Conservation (phyloP, 2,797 vertebrate genomes). For the Gouania willdenowi region DNA sequence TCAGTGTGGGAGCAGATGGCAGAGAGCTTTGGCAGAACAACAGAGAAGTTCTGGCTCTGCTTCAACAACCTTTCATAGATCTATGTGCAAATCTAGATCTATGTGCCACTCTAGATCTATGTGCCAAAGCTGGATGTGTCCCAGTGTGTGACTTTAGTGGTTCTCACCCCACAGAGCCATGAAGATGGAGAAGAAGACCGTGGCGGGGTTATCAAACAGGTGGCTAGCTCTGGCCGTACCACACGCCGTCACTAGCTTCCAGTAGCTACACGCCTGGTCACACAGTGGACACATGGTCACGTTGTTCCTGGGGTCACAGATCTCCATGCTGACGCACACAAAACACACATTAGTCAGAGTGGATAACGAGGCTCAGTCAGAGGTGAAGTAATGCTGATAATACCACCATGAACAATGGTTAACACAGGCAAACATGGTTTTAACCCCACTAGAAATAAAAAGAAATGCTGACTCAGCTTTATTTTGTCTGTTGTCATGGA, state of each 20-base stretch:
- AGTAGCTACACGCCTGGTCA: slow-evolving; percentile 91
- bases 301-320: slow-evolving; percentile 88
- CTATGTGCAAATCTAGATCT: background rate
- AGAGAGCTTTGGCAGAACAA: slow-evolving; percentile 20
- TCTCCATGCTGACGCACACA: slow-evolving; percentile 87
- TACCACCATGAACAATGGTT: no score
- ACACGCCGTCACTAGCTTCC: slow-evolving; percentile 89
- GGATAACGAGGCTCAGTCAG: no score
- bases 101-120: no score
- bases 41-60: background rate
- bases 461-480: no score
- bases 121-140: background rate
- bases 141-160: background rate
- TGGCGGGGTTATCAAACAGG: slow-evolving; percentile 95
- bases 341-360: no score
- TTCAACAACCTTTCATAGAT: no score
- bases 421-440: no score
- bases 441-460: no score
- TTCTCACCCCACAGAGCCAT: slow-evolving; percentile 94
- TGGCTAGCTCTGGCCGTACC: slow-evolving; percentile 92
- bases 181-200: slow-evolving; percentile 96
- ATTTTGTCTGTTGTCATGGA: no score
- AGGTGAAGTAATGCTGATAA: no score
- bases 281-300: slow-evolving; percentile 97
- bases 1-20: slow-evolving; percentile 50